Conservation (phyloP, 2,113 vertebrate species). For the Nerophis lumbriciformis region DNA sequence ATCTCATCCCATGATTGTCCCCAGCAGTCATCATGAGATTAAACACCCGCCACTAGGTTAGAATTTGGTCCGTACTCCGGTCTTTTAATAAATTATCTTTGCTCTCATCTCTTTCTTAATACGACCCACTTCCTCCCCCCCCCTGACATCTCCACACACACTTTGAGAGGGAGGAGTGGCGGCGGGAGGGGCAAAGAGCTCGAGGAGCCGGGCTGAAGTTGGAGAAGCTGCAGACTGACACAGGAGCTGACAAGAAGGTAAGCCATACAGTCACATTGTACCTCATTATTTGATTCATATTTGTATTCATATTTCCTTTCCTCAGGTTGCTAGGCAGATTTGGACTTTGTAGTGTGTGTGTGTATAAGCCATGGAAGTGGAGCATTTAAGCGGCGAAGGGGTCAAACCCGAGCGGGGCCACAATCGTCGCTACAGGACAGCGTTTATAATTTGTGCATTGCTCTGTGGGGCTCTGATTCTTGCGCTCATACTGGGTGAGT, state of each 20-base stretch:
- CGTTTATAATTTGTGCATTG: slow-evolving; percentile 62
- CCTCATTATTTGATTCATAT: background rate
- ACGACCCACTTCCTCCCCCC: background rate
- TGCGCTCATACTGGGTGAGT: slow-evolving; percentile 71
- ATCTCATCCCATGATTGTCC: slow-evolving; percentile 53
- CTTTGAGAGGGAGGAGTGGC: slow-evolving; percentile 8
- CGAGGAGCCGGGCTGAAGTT: slow-evolving; percentile 45
- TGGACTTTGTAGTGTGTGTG: background rate
- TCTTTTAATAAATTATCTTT: slow-evolving; percentile 24
- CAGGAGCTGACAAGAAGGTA: slow-evolving; percentile 9
- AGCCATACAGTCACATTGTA: background rate
- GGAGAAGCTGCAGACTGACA: slow-evolving; percentile 29
- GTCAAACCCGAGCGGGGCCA: slow-evolving; percentile 53
- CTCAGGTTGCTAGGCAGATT: slow-evolving; percentile 3
- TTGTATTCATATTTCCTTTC: background rate
- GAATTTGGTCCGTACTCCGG: slow-evolving; percentile 4
- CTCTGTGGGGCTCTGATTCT: slow-evolving; percentile 65
- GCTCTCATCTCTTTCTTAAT: background rate
- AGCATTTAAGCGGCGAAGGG: slow-evolving; percentile 52
- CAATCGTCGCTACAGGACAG: slow-evolving; percentile 54
- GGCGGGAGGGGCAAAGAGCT: slow-evolving; percentile 38
- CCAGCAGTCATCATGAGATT: slow-evolving; percentile 18
- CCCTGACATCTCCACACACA: background rate
- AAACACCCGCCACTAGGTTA: slow-evolving; percentile 17
- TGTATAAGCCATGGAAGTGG: slow-evolving; percentile 59